phyloP scores from a whole-genome alignment of 2,797 vertebrate genomes.

The Danio albolineatus region DNA sequence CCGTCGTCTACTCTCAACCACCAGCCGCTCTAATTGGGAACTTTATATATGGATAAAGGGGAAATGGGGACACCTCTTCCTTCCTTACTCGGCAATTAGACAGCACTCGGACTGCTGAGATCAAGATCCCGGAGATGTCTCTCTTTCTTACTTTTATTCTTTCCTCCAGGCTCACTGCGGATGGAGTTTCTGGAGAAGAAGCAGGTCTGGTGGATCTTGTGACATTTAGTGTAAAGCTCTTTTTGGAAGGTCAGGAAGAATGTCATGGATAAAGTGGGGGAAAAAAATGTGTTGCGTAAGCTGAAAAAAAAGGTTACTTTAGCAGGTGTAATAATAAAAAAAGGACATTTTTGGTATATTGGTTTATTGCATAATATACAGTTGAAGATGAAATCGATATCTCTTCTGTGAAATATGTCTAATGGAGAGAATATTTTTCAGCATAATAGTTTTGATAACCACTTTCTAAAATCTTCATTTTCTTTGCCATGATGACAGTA shows the following conservation, averaged over 20 bases:
- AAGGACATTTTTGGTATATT: too few relatives aligned
- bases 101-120: neutral
- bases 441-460: too few relatives aligned
- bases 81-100: slow-evolving; percentile 35
- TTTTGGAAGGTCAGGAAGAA: slow-evolving; percentile 20
- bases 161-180: neutral
- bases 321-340: too few relatives aligned
- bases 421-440: too few relatives aligned
- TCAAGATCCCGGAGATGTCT: neutral
- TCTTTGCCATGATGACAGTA: too few relatives aligned
- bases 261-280: neutral
- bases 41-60: slow-evolving; percentile 29
- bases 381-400: too few relatives aligned
- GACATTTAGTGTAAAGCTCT: slow-evolving; percentile 17
- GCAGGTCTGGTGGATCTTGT: neutral
- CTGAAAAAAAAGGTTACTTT: too few relatives aligned
- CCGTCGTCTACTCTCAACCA: neutral
- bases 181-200: neutral
- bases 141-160: neutral
- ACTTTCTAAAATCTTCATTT: too few relatives aligned
- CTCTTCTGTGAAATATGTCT: too few relatives aligned
- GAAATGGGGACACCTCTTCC: slow-evolving; percentile 1
- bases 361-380: too few relatives aligned
- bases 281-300: neutral
- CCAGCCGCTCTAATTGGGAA: slow-evolving; percentile 39